phyloP scores from a whole-genome alignment of 2,888 invertebrate species.

The Drosophila nr. perissopoda region DNA sequence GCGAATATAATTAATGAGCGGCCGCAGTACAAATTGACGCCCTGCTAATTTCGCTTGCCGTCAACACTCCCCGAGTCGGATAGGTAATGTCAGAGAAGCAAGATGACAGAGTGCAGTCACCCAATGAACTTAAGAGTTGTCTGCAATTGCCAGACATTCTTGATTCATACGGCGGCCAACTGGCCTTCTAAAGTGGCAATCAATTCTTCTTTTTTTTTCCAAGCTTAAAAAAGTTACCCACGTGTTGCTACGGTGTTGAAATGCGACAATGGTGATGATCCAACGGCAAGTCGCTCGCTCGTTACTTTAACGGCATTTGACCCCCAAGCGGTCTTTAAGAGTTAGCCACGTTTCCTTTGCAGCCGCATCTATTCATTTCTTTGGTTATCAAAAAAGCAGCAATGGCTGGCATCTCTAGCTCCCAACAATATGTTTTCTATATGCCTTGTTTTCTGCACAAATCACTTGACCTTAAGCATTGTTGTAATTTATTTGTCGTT shows the following conservation, averaged over 20 bases:
- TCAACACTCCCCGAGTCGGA: conserved; percentile 48
- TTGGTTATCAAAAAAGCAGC: conserved; percentile 68
- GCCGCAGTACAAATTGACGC: conserved; percentile 57
- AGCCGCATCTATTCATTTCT: conserved; percentile 68
- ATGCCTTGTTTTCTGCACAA: conserved; percentile 79
- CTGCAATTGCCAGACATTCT: conserved; percentile 67
- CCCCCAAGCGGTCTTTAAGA: conserved; percentile 65
- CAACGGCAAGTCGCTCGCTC: conserved; percentile 63
- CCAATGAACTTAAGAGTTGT: conserved; percentile 41
- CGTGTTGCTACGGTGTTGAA: conserved; percentile 54
- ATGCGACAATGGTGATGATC: conserved; percentile 61
- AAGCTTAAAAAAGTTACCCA: conserved; percentile 30
- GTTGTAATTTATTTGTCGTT: conserved; percentile 80
- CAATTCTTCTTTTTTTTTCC: conserved; percentile 54
- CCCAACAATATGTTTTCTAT: conserved; percentile 75
- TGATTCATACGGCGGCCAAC: conserved; percentile 63
- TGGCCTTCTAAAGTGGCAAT: conserved; percentile 77
- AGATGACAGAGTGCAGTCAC: conserved; percentile 32
- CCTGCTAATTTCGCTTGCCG: conserved; percentile 52
- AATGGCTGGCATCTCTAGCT: conserved; percentile 40
- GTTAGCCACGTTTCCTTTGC: conserved; percentile 72
- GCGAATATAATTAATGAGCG: conserved; percentile 67
- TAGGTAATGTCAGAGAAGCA: conserved; percentile 58
- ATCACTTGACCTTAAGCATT: conserved; percentile 80
- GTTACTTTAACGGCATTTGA: conserved; percentile 79